These are phyloP conservation scores for Hydropotes inermis DNA, from an alignment of 2,113 vertebrate species.

Conservation along the genomic window DNA sequence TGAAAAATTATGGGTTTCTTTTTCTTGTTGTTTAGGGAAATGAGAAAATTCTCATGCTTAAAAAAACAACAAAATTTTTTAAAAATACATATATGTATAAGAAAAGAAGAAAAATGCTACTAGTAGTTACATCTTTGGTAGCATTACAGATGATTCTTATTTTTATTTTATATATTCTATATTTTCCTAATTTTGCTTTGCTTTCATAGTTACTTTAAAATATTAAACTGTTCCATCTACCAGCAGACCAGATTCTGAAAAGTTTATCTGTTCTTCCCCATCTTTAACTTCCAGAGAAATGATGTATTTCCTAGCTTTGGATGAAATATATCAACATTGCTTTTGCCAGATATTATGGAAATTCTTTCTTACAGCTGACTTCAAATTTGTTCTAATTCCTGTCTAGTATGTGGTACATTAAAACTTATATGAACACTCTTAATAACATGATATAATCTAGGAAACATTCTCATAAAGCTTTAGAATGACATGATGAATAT, in stretches of 20 bases:
- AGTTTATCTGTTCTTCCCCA: neutral
- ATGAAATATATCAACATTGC: neutral
- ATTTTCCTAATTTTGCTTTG: constrained; percentile 18
- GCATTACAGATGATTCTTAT: neutral
- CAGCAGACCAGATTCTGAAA: neutral
- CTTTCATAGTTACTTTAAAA: constrained; percentile 29
- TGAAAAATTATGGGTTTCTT: neutral
- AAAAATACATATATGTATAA: neutral
- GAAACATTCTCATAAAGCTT: neutral
- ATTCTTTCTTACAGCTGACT: neutral
- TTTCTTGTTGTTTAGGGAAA: neutral
- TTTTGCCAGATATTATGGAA: neutral
- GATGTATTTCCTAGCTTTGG: neutral
- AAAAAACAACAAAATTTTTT: neutral
- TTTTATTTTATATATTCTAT: neutral
- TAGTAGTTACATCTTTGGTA: neutral
- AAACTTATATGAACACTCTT: neutral
- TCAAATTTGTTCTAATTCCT: constrained; percentile 24
- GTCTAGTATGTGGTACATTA: neutral
- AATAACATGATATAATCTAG: neutral
- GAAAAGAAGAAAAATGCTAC: neutral
- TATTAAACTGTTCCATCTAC: constrained; percentile 1
- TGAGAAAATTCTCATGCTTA: neutral
- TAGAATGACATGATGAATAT: neutral
- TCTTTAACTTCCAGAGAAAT: neutral